phyloP scores from a whole-genome alignment of 92 coral and sea anemone genomes.

The Zoanthus gigantus region DNA sequence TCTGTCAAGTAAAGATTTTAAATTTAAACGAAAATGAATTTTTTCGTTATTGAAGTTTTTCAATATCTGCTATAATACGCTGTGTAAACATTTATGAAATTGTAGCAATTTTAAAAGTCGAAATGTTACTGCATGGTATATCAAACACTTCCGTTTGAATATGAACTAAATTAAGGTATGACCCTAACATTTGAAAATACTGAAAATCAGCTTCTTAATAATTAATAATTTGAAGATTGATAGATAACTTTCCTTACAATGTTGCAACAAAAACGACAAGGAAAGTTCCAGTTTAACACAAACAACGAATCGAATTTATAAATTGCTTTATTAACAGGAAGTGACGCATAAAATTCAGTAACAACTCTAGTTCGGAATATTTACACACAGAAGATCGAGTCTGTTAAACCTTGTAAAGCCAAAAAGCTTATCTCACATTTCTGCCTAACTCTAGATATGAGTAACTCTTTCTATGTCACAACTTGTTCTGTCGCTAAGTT shows the following conservation, averaged over 20 bases:
- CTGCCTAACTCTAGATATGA: not conserved
- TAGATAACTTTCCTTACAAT: not conserved
- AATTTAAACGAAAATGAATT: no score
- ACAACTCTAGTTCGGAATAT: not conserved
- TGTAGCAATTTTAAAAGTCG: not conserved
- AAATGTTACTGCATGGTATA: not conserved
- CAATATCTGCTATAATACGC: not conserved
- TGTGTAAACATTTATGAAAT: not conserved
- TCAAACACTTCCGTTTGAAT: not conserved
- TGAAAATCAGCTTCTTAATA: not conserved
- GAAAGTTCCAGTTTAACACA: not conserved
- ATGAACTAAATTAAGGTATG: not conserved
- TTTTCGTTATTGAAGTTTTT: no score
- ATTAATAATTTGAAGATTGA: not conserved
- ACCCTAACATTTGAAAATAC: not conserved
- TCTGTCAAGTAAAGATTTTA: no score
- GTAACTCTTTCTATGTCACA: not conserved
- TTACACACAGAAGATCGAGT: not conserved
- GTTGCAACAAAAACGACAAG: not conserved
- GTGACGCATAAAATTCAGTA: slow-evolving; percentile 10
- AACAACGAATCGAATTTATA: not conserved
- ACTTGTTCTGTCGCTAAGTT: not conserved
- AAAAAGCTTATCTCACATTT: not conserved
- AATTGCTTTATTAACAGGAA: not conserved
- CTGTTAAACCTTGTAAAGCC: not conserved